Percentiles rank a stretch among this genome's conserved stretches.
Conservation (phyloP, 2,888 invertebrate species). For the Dolichomitus sp. region DNA sequence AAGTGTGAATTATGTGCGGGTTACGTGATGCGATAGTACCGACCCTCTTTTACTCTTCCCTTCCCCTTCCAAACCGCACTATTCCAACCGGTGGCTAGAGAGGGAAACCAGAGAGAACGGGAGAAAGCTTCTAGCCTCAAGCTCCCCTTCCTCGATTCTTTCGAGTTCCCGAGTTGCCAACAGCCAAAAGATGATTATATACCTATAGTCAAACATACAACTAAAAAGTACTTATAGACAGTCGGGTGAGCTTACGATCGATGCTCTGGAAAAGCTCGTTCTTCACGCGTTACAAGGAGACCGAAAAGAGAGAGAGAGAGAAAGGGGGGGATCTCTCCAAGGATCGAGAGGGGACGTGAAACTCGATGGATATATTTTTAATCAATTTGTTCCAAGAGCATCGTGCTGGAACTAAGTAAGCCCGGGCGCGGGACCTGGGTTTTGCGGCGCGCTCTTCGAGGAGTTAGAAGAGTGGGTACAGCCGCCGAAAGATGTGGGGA, state of each 20-base stretch:
- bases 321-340: slow-evolving; percentile 6
- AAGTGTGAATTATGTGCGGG: slow-evolving; percentile 69
- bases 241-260: slow-evolving; percentile 52
- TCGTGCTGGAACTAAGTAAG: slow-evolving; percentile 54
- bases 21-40: slow-evolving; percentile 67
- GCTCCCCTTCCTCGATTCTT: slow-evolving; percentile 41
- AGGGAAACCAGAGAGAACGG: background rate
- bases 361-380: slow-evolving; percentile 62
- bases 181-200: slow-evolving; percentile 69
- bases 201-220: slow-evolving; percentile 47
- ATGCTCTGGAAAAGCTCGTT: slow-evolving; percentile 57
- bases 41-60: slow-evolving; percentile 15
- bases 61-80: slow-evolving; percentile 35
- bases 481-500: slow-evolving; percentile 19
- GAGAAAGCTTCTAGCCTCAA: background rate
- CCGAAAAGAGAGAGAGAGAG: slow-evolving; percentile 32
- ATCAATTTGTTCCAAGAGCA: slow-evolving; percentile 65
- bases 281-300: slow-evolving; percentile 34
- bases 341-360: background rate
- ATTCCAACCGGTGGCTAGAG: slow-evolving; percentile 56
- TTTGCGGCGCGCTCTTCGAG: slow-evolving; percentile 5
- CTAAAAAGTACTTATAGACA: slow-evolving; percentile 60
- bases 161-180: slow-evolving; percentile 54
- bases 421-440: slow-evolving; percentile 16
- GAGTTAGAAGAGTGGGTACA: slow-evolving; percentile 14